These are phyloP conservation scores for Rousettus madagascariensis DNA, from an alignment of 2,797 vertebrate species.

Conservation along the genomic window DNA sequence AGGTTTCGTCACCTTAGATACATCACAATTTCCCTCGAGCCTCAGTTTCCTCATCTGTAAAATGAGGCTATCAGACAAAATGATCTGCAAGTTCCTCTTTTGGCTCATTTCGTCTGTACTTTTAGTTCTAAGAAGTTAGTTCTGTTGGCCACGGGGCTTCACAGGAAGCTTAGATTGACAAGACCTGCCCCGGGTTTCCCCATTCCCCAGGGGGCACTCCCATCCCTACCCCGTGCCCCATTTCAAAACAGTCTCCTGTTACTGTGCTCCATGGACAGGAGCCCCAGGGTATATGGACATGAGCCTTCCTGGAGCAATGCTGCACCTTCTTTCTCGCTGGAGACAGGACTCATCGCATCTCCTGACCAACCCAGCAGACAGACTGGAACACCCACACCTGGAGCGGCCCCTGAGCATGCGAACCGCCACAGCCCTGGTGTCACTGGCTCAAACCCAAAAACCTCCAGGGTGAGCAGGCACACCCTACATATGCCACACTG, in stretches of 20 bases:
- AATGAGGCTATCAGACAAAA: not conserved
- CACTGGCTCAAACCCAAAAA: not conserved
- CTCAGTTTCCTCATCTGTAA: not conserved
- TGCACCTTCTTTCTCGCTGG: not conserved
- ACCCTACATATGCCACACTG: not conserved
- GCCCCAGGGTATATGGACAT: not conserved
- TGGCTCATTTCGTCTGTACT: not conserved
- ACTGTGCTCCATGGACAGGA: not conserved
- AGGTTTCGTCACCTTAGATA: not conserved
- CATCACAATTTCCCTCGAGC: not conserved
- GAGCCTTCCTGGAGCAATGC: not conserved
- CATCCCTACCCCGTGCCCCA: not conserved
- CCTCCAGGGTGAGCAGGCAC: not conserved
- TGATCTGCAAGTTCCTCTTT: not conserved
- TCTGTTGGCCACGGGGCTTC: not conserved
- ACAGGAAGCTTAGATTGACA: conserved; percentile 3
- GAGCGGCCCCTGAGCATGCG: not conserved
- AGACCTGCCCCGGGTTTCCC: not conserved
- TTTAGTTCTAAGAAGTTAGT: not conserved
- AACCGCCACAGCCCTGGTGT: not conserved
- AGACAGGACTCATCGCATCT: not conserved
- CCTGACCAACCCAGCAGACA: not conserved
- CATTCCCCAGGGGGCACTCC: not conserved
- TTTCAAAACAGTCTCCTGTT: not conserved
- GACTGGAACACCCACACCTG: not conserved